Conservation (phyloP, 2,113 vertebrate species). For the Nematolebias whitei region DNA sequence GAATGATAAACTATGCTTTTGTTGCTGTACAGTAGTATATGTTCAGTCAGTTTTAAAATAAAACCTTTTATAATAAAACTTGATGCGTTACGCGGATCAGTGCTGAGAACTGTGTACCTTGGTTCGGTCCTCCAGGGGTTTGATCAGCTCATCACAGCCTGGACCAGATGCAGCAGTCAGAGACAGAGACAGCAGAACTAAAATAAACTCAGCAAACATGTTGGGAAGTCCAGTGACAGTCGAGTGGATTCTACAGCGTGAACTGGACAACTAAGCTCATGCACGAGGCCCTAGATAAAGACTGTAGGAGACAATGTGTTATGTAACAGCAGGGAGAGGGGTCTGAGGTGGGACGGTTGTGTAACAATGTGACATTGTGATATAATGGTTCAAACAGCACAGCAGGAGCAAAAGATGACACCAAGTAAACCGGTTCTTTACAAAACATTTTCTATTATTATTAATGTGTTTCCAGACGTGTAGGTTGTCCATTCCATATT, state of each 20-base stretch:
- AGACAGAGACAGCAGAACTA: conserved; percentile 44
- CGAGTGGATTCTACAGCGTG: neutral
- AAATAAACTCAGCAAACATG: conserved; percentile 41
- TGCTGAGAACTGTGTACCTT: conserved; percentile 29
- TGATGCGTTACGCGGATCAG: neutral
- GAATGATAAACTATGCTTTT: no score
- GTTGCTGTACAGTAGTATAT: no score
- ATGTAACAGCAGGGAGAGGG: neutral
- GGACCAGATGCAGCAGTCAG: conserved; percentile 38
- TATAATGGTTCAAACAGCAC: neutral
- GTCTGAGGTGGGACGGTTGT: neutral
- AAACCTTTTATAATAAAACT: no score
- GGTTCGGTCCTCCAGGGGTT: conserved; percentile 29
- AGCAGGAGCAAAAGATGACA: no score
- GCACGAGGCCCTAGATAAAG: neutral
- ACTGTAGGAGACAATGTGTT: neutral
- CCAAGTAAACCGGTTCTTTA: no score
- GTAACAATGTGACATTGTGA: neutral
- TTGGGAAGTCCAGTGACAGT: conserved; percentile 1
- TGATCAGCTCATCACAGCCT: conserved; percentile 42
- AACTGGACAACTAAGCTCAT: conserved; percentile 2
- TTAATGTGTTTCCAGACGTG: no score
- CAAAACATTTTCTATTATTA: no score
- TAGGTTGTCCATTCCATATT: no score
- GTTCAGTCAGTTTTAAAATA: no score